A percentile compares a stretch with the other conserved stretches of the same genome.
These are phyloP conservation scores for Polyodon spathula DNA, from an alignment of 2,113 vertebrate genomes.

Conservation along the genomic window DNA sequence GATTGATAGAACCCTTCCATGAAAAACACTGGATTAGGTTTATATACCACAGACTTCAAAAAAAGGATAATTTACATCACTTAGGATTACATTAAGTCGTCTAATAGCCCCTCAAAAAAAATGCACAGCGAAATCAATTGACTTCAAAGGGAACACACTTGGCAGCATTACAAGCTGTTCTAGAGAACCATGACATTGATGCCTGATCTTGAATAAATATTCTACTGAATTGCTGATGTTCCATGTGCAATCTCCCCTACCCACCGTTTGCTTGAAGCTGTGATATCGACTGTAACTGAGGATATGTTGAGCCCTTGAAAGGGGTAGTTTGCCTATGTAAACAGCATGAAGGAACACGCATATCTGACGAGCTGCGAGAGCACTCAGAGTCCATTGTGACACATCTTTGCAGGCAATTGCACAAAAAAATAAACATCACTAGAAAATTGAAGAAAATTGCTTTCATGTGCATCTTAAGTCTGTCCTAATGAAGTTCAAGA, in stretches of 20 bases:
- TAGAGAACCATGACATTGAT: constrained; percentile 1
- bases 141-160: constrained; percentile 26
- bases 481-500: too few species aligned
- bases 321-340: not conserved
- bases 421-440: constrained; percentile 29
- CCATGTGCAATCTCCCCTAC: not conserved
- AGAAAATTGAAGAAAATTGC: constrained; percentile 43
- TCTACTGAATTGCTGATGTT: not conserved
- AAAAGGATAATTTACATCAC: constrained; percentile 20
- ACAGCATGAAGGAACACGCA: constrained; percentile 6
- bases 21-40: constrained; percentile 12
- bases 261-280: not conserved
- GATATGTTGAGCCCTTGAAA: not conserved
- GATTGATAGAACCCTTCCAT: constrained; percentile 5
- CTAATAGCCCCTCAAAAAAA: not conserved
- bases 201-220: constrained; percentile 16
- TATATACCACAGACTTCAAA: not conserved
- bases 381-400: constrained; percentile 23
- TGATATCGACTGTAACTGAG: not conserved
- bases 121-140: constrained; percentile 13
- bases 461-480: constrained; percentile 30
- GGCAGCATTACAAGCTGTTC: constrained; percentile 11
- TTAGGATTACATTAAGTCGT: constrained; percentile 20
- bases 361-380: constrained; percentile 29
- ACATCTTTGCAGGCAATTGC: constrained; percentile 49